A percentile compares a stretch with the other conserved stretches of the same genome.
These are phyloP conservation scores for Pseudomugil tenellus DNA, from an alignment of 2,797 vertebrate genomes.

Conservation along the genomic window DNA sequence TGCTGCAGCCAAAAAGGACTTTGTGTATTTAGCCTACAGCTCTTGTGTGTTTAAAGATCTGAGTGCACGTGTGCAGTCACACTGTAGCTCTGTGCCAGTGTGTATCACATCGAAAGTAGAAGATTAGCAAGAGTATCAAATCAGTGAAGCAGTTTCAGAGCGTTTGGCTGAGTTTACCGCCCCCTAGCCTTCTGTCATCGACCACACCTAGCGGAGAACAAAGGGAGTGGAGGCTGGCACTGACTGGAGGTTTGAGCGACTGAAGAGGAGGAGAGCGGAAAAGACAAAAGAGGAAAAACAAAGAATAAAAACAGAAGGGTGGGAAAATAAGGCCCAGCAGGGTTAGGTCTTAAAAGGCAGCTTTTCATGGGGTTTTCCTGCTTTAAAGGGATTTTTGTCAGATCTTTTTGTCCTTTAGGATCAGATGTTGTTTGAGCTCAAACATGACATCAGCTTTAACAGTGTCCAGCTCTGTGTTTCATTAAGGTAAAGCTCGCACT, in stretches of 20 bases:
- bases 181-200: conserved; percentile 61
- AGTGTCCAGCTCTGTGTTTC: conserved; percentile 10
- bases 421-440: conserved; percentile 51
- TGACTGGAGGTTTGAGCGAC: conserved; percentile 41
- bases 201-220: conserved; percentile 73
- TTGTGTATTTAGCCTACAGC: conserved; percentile 39
- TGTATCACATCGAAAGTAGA: conserved; percentile 56
- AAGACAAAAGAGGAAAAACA: conserved; percentile 47
- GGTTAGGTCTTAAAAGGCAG: conserved; percentile 30
- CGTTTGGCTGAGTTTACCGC: conserved; percentile 51
- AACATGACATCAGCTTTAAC: conserved; percentile 17
- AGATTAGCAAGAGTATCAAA: conserved; percentile 62
- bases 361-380: conserved; percentile 43
- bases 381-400: conserved; percentile 32
- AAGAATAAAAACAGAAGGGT: conserved; percentile 43
- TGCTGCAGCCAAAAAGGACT: conserved; percentile 16
- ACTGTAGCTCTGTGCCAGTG: conserved; percentile 57
- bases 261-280: conserved; percentile 40
- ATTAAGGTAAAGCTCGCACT: conserved; percentile 26
- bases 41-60: conserved; percentile 11
- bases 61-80: conserved; percentile 27
- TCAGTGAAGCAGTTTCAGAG: conserved; percentile 40
- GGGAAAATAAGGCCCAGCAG: conserved; percentile 41
- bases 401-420: conserved; percentile 20
- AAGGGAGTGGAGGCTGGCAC: conserved; percentile 69